Evolutionary conservation across 2,888 invertebrate species (phyloP).

Genomic region (Zygaena filipendulae): DNA sequence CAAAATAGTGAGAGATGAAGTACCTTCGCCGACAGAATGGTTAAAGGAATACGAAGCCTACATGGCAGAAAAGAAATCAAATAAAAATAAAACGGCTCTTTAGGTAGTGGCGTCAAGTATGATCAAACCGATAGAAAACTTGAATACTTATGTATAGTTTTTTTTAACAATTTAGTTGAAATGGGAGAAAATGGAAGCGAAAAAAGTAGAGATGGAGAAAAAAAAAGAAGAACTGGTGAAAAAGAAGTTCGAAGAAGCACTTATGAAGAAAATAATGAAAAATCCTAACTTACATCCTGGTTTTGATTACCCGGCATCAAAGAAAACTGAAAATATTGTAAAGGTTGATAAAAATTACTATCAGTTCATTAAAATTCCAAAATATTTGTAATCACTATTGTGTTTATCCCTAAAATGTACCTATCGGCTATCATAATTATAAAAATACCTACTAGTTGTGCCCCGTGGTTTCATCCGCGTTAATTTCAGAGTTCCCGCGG

Average conservation of each 20-base stretch:
- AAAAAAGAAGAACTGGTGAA: slow-evolving; percentile 29
- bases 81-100: slow-evolving; percentile 27
- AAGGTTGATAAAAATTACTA: too few relatives aligned
- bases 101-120: too few relatives aligned
- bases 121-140: too few relatives aligned
- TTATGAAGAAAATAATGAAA: slow-evolving; percentile 41
- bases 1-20: slow-evolving; percentile 32
- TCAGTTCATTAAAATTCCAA: too few relatives aligned
- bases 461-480: too few relatives aligned
- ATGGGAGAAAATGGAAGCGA: slow-evolving; percentile 27
- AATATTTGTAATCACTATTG: too few relatives aligned
- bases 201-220: slow-evolving; percentile 21
- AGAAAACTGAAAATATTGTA: slow-evolving; percentile 24
- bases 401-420: too few relatives aligned
- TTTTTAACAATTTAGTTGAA: slow-evolving; percentile 30
- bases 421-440: too few relatives aligned
- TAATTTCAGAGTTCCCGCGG: too few relatives aligned
- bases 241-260: slow-evolving; percentile 25
- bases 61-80: slow-evolving; percentile 24
- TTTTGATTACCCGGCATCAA: slow-evolving; percentile 35
- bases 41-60: slow-evolving; percentile 29
- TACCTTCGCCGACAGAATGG: slow-evolving; percentile 37
- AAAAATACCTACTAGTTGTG: too few relatives aligned
- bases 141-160: too few relatives aligned
- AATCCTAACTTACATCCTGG: slow-evolving; percentile 45